A percentile compares a stretch with the other conserved stretches of the same genome.
Conservation (phyloP, 2,113 vertebrate species). For the Dryoscopus gambensis region DNA sequence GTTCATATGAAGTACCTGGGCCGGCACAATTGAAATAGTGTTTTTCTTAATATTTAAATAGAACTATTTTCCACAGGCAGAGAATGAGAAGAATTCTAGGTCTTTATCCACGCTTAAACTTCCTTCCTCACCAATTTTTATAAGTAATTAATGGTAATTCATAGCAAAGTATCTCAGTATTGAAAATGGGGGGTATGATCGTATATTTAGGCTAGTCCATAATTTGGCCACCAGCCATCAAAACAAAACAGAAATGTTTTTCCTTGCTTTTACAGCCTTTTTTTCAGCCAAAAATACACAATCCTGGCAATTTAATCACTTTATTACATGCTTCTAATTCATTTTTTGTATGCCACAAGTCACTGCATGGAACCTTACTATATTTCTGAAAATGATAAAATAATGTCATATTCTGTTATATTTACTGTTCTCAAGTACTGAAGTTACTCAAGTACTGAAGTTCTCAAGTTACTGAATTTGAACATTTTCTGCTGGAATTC, state of each 20-base stretch:
- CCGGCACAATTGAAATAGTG: background rate
- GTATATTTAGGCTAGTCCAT: background rate
- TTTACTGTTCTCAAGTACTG: background rate
- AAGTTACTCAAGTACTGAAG: too few relatives aligned
- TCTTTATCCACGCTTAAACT: background rate
- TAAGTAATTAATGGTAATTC: background rate
- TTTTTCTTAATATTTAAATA: background rate
- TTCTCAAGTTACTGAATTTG: background rate
- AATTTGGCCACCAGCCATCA: background rate
- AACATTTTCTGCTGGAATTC: background rate
- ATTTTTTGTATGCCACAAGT: background rate
- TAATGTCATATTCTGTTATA: background rate
- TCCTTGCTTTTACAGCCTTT: background rate
- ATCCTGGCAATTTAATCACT: background rate
- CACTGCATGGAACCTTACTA: background rate
- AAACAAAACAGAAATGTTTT: background rate
- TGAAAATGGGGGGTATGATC: background rate
- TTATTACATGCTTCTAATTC: background rate
- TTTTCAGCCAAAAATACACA: background rate
- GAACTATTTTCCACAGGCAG: background rate
- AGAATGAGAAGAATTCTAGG: background rate
- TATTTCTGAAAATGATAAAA: background rate
- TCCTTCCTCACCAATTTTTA: background rate
- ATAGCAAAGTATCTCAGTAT: background rate
- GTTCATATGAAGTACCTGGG: background rate